A percentile compares a stretch with the other conserved stretches of the same genome.
Evolutionary conservation across 2,113 vertebrate genomes (phyloP).

Genomic region (Mungos mungo): DNA sequence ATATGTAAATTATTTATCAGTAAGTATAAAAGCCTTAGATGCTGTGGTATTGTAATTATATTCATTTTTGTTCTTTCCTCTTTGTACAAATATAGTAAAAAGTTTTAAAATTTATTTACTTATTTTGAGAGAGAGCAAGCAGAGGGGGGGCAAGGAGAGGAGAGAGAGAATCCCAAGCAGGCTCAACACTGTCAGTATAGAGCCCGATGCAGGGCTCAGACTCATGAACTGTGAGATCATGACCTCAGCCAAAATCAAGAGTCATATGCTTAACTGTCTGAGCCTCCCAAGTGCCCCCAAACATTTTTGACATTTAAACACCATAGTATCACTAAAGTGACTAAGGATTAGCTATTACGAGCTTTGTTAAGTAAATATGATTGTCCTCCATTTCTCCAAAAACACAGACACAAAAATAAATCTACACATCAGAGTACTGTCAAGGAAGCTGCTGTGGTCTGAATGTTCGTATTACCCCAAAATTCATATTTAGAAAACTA

Average conservation of each 20-base stretch:
- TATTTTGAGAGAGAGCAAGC: no score
- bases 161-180: no score
- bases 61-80: neutral
- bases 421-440: neutral
- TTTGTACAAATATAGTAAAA: neutral
- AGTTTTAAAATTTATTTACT: neutral
- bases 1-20: neutral
- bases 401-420: neutral
- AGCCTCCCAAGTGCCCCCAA: no score
- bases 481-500: neutral
- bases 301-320: neutral
- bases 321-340: neutral
- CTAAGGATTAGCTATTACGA: neutral
- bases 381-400: neutral
- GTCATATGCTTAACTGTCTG: no score
- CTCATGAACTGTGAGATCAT: no score
- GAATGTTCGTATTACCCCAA: neutral
- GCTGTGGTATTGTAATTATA: neutral
- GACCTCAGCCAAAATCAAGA: no score
- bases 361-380: neutral
- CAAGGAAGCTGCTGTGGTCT: neutral
- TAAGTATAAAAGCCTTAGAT: neutral
- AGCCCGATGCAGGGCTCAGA: no score
- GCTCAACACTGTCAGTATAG: no score
- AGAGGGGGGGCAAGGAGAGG: no score